A percentile compares a stretch with the other conserved stretches of the same genome.
Conservation (phyloP, 2,888 invertebrate genomes). For the Tetropium fuscum region DNA sequence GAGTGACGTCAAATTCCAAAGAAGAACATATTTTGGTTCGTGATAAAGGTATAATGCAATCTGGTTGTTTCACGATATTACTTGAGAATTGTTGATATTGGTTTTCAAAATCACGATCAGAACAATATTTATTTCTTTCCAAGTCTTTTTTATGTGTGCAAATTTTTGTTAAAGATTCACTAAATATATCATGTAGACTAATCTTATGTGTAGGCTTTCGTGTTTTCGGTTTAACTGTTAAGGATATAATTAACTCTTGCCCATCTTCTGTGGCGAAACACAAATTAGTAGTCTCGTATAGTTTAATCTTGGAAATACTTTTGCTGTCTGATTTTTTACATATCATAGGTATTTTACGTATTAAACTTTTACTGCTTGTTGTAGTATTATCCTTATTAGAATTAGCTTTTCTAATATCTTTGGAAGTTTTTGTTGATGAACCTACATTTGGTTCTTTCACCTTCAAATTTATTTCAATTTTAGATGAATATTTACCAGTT, state of each 20-base stretch:
- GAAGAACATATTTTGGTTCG: slow-evolving; percentile 53
- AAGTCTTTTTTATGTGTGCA: too few species aligned
- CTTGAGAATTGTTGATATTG: too few species aligned
- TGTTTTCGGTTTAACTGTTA: slow-evolving; percentile 40
- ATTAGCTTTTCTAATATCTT: too few species aligned
- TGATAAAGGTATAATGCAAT: slow-evolving; percentile 41
- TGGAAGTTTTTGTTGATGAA: too few species aligned
- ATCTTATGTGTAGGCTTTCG: slow-evolving; percentile 17
- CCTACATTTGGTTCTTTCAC: too few species aligned
- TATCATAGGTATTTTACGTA: too few species aligned
- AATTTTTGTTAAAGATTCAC: slow-evolving; percentile 36
- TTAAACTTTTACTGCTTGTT: too few species aligned
- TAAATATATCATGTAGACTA: slow-evolving; percentile 43
- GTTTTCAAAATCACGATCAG: too few species aligned
- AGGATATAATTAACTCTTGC: slow-evolving; percentile 46
- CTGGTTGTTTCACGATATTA: too few species aligned
- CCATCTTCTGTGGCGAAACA: slow-evolving; percentile 43
- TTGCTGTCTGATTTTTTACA: not conserved
- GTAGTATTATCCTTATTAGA: too few species aligned
- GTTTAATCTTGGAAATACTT: slow-evolving; percentile 36
- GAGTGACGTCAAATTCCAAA: slow-evolving; percentile 50
- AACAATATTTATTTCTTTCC: too few species aligned
- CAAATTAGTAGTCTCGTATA: slow-evolving; percentile 45
- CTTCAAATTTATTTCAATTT: not conserved
- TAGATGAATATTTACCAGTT: not conserved